These are phyloP conservation scores for Mystacornis crossleyi DNA, from an alignment of 2,113 vertebrate species.

Conservation along the genomic window DNA sequence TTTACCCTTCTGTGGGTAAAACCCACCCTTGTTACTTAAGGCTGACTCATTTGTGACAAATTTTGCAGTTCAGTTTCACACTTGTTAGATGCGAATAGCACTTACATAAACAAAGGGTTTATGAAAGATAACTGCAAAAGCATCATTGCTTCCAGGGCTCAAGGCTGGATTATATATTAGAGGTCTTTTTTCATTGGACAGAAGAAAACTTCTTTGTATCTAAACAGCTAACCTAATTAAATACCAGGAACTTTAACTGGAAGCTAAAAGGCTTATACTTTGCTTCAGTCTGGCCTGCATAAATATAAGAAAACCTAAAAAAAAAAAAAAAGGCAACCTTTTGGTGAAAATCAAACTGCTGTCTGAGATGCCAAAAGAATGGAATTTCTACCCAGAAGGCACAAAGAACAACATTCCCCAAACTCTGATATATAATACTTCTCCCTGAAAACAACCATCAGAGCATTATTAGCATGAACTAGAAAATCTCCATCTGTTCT, in stretches of 20 bases:
- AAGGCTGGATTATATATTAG: not conserved
- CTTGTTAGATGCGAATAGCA: constrained; percentile 46
- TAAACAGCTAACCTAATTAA: constrained; percentile 52
- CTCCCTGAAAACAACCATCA: not conserved
- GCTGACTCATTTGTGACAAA: constrained; percentile 28
- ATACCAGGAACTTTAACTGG: constrained; percentile 55
- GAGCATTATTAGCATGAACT: not conserved
- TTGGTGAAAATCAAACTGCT: constrained; percentile 27
- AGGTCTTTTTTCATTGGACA: not conserved
- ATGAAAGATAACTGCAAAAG: not conserved
- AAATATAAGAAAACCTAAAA: constrained; percentile 37
- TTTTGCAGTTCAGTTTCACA: constrained; percentile 13
- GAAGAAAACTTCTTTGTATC: constrained; percentile 47
- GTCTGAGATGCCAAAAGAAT: constrained; percentile 32
- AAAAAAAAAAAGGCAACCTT: not conserved
- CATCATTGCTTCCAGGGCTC: not conserved
- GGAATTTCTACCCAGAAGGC: constrained; percentile 8
- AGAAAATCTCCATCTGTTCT: not conserved
- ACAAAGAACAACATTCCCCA: constrained; percentile 9
- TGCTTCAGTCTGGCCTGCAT: constrained; percentile 17
- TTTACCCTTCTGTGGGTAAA: not conserved
- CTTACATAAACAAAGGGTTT: constrained; percentile 58
- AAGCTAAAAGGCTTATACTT: constrained; percentile 35
- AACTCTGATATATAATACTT: not conserved
- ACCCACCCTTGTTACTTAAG: not conserved